Conservation (phyloP, 64 coral and sea anemone species). For the Orbicella faveolata region DNA sequence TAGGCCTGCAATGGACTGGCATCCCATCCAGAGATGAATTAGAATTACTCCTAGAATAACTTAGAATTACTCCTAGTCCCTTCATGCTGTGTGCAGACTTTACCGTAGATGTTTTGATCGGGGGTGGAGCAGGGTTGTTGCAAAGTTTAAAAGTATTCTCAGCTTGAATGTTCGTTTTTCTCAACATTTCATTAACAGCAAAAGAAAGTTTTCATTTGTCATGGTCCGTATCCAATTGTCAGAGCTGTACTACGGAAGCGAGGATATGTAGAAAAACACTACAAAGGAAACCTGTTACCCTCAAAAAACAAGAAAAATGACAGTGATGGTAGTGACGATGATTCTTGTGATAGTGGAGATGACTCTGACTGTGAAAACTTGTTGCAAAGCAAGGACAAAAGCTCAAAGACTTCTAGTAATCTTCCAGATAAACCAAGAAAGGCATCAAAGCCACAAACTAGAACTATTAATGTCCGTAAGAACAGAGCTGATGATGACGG, state of each 20-base stretch:
- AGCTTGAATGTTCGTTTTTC: background rate
- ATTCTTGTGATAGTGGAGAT: constrained; percentile 84
- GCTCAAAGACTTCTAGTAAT: background rate
- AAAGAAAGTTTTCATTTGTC: constrained; percentile 86
- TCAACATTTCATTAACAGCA: constrained; percentile 41
- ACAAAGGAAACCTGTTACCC: constrained; percentile 60
- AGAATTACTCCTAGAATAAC: no score
- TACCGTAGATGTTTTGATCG: no score
- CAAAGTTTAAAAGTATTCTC: background rate
- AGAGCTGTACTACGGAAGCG: constrained; percentile 79
- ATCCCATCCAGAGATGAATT: no score
- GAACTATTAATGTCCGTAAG: constrained; percentile 7
- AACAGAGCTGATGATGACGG: constrained; percentile 68
- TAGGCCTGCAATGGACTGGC: no score
- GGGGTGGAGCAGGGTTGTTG: no score
- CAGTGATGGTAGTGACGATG: constrained; percentile 42
- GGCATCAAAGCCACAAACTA: background rate
- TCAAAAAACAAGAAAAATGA: constrained; percentile 57
- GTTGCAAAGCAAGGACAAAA: constrained; percentile 7
- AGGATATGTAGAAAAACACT: constrained; percentile 96
- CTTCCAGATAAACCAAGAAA: constrained; percentile 23
- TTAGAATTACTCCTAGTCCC: no score
- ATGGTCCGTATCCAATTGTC: constrained; percentile 94
- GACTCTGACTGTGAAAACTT: constrained; percentile 52
- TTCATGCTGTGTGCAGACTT: no score